These are phyloP conservation scores for Tetrapedia diversipes DNA, from an alignment of 2,888 invertebrate genomes.

Conservation along the genomic window DNA sequence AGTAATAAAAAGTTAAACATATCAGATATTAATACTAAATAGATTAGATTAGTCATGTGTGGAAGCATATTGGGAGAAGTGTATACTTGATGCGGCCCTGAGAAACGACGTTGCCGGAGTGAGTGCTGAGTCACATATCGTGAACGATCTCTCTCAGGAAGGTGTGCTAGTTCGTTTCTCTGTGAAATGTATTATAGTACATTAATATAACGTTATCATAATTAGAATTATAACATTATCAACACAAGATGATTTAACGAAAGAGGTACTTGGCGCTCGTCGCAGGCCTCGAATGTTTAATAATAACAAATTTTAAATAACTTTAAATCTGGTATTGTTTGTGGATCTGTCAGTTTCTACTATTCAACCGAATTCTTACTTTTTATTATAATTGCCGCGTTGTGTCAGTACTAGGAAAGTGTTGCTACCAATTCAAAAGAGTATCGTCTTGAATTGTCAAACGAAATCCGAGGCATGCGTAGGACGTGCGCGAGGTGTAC, in stretches of 20 bases:
- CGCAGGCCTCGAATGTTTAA: constrained; percentile 55
- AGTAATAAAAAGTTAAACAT: background rate
- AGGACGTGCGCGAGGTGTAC: constrained; percentile 54
- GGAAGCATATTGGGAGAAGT: constrained; percentile 57
- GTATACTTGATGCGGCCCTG: constrained; percentile 65
- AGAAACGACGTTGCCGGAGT: constrained; percentile 65
- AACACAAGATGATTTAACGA: constrained; percentile 51
- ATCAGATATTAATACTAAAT: constrained; percentile 6
- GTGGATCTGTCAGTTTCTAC: constrained; percentile 59
- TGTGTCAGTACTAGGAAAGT: constrained; percentile 57
- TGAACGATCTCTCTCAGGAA: constrained; percentile 70
- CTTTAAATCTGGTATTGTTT: constrained; percentile 40
- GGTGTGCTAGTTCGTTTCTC: constrained; percentile 68
- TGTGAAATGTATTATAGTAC: constrained; percentile 54
- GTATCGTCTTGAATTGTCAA: constrained; percentile 42
- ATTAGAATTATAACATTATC: constrained; percentile 16
- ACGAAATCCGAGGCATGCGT: constrained; percentile 51
- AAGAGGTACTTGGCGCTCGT: constrained; percentile 38
- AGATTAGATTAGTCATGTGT: constrained; percentile 15
- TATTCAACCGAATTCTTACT: constrained; percentile 12
- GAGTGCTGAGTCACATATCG: constrained; percentile 77
- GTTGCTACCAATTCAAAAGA: constrained; percentile 31
- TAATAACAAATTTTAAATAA: constrained; percentile 25
- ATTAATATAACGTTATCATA: constrained; percentile 42
- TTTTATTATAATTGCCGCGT: background rate